A percentile compares a stretch with the other conserved stretches of the same genome.
phyloP scores from a whole-genome alignment of 1,140 invertebrate species.

The Pectinophora gossypiella region DNA sequence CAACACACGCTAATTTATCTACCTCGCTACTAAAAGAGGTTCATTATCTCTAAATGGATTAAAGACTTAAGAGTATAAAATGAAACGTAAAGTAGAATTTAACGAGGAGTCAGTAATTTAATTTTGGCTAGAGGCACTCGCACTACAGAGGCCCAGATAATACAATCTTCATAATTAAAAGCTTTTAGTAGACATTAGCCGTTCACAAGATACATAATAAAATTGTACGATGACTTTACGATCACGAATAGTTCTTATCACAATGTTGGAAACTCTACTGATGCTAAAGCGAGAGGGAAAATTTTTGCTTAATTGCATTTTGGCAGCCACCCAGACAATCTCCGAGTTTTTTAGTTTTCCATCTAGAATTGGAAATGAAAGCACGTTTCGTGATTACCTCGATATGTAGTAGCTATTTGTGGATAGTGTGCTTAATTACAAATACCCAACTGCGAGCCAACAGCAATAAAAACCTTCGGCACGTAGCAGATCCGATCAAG shows the following conservation, averaged over 20 bases:
- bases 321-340: neutral
- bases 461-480: neutral
- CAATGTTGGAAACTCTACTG: neutral
- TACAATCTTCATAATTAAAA: neutral
- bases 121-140: too few species aligned
- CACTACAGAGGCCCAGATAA: too few species aligned
- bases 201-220: neutral
- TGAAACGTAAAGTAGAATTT: too few species aligned
- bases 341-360: neutral
- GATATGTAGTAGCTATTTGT: neutral
- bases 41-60: too few species aligned
- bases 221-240: neutral
- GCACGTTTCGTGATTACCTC: neutral
- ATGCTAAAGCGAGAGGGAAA: neutral
- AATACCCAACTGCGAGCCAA: neutral
- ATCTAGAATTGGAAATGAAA: neutral
- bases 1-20: too few species aligned
- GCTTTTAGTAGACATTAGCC: neutral
- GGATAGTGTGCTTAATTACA: neutral
- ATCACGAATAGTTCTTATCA: neutral
- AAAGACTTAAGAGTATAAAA: too few species aligned
- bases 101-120: too few species aligned
- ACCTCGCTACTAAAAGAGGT: too few species aligned
- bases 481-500: neutral
- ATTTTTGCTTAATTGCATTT: constrained; percentile 2